Base-by-base conservation (phyloP, 2,797 vertebrate genomes). In the Pithecia hirsuta region DNA sequence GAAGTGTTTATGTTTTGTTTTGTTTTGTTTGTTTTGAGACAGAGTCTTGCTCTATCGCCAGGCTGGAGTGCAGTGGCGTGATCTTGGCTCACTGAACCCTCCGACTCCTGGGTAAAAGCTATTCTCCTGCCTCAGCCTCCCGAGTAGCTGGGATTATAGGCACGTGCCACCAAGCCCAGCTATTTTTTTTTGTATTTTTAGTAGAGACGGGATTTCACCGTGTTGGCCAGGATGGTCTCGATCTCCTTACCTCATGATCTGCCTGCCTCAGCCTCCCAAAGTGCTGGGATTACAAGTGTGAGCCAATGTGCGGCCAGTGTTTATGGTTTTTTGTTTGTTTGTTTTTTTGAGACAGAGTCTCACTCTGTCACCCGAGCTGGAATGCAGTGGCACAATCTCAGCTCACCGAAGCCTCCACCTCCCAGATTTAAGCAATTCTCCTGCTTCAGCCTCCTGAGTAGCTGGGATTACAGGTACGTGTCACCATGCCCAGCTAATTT, bases 161-260 rank as follows among this genome's bases (percentile, higher is more conserved):
- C 33, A 67, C 0, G 4, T 1, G 15, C 64, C 64, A 67, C 64
- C 33, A n/a, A 0, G 3, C 33, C 64, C 33, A 33, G 64, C 64
- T n/a, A 19, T n/a, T 67, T n/a, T 44, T n/a, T 44, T 67, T 17
- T 67, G 15, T n/a, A n/a, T n/a, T 19, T n/a, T n/a, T 19, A 67
- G 33, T 67, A 67, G 64, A n/a, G 33, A 67, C 3, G 7, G 33
- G 33, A 15, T 67, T n/a, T 67, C 64, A n/a, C 64, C 7, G 4
- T 19, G 15, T 67, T n/a, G 64, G 15, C 64, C 64, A 67, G 33
- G 30, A 33, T 1, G 4, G 33, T 67, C 64, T 67, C 1, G 0
- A 67, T 19, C 64, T 67, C 64, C 64, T 67, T 7, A 4, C 33
- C 33, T 67, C 33, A 67, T n/a, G 15, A 67, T 67, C 64, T n/a